Base-by-base conservation (phyloP, 2,888 invertebrate species). In the Bombylius discolor region DNA sequence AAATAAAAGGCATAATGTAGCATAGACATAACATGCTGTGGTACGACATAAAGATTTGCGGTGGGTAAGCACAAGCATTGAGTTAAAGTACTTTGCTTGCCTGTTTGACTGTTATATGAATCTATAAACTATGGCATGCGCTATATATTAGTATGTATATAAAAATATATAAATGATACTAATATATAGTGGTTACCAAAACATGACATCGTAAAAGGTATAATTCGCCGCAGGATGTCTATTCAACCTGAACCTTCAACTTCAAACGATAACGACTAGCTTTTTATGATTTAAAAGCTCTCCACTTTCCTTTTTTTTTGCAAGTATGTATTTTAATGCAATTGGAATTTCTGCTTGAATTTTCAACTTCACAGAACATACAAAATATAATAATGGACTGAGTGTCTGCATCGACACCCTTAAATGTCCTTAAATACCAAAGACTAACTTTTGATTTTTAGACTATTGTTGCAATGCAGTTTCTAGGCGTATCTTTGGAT, bases 141-240 rank as follows among this genome's bases (percentile, higher is more conserved):
- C 39, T 45, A 45, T 45, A 45, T 45, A 14, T 45, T 8, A 8
- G 4, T 14, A 45, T 45, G 4, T 45, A 4, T 45, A 45, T 12
- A 45, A n/a, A 45, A 7, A 12, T 45, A 14, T 45, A 14, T 45
- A 45, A n/a, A 12, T 45, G 5, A 14, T 14, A 7, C 14, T n/a
- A 23, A 23, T 23, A 39, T 39, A 39, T 9, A 14, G 1, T 45
- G 45, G 45, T n/a, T 60, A 63, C 62, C 63, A 61, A 60, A 62
- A 62, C 63, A 64, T 63, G 61, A 61, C 62, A 62, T 64, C 64
- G 63, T 63, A 64, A 62, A 64, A 62, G 63, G 62, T 67, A 68
- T 66, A 68, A 68, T 68, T 67, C 67, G 67, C 67, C 67, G 65
- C 66, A 68, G 67, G 68, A 68, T 68, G 67, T 67, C 67, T 67